phyloP scores from a whole-genome alignment of 1,140 invertebrate genomes.

The Armadillidium nasatum region DNA sequence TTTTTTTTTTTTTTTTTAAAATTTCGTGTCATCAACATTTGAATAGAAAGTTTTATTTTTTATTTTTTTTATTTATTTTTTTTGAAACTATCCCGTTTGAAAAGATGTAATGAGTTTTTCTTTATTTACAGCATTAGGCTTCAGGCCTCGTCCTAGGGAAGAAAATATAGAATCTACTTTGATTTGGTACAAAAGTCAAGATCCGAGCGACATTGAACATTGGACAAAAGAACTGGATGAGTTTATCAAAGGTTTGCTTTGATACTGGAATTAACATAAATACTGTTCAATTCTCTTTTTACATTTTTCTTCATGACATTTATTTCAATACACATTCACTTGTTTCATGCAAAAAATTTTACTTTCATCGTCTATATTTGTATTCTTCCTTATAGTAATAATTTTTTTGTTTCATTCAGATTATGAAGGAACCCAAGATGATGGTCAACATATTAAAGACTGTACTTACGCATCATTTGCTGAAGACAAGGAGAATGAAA shows the following conservation, averaged over 20 bases:
- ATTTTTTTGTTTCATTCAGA: conserved; percentile 52
- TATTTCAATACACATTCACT: too few relatives aligned
- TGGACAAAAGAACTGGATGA: conserved; percentile 34
- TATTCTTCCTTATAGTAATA: too few relatives aligned
- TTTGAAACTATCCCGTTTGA: not conserved
- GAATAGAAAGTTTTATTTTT: not conserved
- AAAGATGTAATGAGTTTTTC: not conserved
- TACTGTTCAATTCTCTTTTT: too few relatives aligned
- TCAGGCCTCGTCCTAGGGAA: conserved; percentile 82
- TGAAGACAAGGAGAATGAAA: not conserved
- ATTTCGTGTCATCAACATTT: not conserved
- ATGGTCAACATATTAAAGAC: conserved; percentile 50
- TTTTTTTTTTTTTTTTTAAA: too few relatives aligned
- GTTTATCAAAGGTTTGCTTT: conserved; percentile 61
- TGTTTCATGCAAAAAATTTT: too few relatives aligned
- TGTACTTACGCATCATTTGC: conserved; percentile 51
- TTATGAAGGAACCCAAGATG: conserved; percentile 61
- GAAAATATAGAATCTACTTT: conserved; percentile 87
- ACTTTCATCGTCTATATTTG: too few relatives aligned
- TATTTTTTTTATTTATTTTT: not conserved
- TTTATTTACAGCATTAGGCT: conserved; percentile 70
- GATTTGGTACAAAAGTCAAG: conserved; percentile 81
- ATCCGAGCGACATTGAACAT: conserved; percentile 57
- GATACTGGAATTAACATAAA: too few relatives aligned
- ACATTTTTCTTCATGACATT: too few relatives aligned